These are phyloP conservation scores for Rhogogaster chlorosoma DNA, from an alignment of 2,888 invertebrate genomes.

Conservation along the genomic window DNA sequence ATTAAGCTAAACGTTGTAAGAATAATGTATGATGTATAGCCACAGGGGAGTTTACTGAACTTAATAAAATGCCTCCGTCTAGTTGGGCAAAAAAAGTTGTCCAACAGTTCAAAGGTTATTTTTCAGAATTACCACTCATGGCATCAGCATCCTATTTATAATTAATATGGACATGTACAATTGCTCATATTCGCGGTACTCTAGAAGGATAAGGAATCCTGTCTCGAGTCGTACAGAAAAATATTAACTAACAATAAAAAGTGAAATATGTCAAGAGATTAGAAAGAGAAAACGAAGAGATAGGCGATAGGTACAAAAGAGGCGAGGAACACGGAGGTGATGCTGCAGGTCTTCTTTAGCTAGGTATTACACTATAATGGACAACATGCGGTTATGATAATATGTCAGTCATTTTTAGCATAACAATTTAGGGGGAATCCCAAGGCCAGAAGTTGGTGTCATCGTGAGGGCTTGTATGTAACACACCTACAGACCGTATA, in stretches of 20 bases:
- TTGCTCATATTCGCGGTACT: background rate
- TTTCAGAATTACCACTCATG: background rate
- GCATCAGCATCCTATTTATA: background rate
- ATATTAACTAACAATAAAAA: background rate
- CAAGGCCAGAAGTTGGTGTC: background rate
- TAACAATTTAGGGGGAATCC: background rate
- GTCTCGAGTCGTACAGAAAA: background rate
- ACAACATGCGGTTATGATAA: background rate
- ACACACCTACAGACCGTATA: background rate
- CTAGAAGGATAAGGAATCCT: background rate
- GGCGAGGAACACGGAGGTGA: background rate
- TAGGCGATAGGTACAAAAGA: background rate
- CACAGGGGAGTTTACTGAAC: slow-evolving; percentile 2
- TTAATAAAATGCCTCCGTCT: background rate
- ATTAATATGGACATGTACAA: background rate
- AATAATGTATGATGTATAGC: slow-evolving; percentile 1
- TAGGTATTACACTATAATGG: background rate
- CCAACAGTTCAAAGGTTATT: slow-evolving; percentile 11
- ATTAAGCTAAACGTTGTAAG: background rate
- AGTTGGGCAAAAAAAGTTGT: background rate
- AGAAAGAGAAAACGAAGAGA: background rate
- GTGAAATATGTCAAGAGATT: slow-evolving; percentile 9
- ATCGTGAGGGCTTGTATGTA: background rate
- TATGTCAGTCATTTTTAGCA: background rate
- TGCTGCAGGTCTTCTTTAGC: background rate